Evolutionary conservation across 2,113 vertebrate species (phyloP).

Genomic region (Menura novaehollandiae): DNA sequence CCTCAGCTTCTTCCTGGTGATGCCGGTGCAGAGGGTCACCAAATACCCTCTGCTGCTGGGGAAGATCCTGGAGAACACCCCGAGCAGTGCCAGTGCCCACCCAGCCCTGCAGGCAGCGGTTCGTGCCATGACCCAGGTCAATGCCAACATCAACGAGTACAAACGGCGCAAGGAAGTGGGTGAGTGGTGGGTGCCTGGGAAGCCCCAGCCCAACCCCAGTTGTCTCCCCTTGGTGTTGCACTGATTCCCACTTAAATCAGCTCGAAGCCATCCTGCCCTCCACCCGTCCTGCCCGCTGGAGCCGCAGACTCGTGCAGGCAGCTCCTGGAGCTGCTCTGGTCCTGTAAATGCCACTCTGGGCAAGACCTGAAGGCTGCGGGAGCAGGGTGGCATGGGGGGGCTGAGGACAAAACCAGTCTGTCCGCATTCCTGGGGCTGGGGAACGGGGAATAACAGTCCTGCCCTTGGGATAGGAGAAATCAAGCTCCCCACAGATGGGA

Average conservation of each 20-base stretch:
- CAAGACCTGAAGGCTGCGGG: neutral
- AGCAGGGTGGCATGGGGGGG: neutral
- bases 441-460: neutral
- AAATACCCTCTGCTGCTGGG: slow-evolving; percentile 91
- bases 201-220: neutral
- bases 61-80: slow-evolving; percentile 90
- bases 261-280: neutral
- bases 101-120: slow-evolving; percentile 73
- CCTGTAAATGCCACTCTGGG: neutral
- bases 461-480: slow-evolving; percentile 6
- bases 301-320: neutral
- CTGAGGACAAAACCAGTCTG: neutral
- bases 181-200: slow-evolving; percentile 63
- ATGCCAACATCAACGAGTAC: slow-evolving; percentile 91
- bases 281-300: neutral
- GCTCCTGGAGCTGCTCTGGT: neutral
- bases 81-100: slow-evolving; percentile 63
- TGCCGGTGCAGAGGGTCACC: slow-evolving; percentile 91
- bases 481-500: neutral
- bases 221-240: neutral
- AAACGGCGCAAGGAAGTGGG: slow-evolving; percentile 94
- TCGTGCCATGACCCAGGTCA: slow-evolving; percentile 80
- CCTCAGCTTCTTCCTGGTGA: slow-evolving; percentile 92
- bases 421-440: neutral
- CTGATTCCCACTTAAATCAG: neutral